phyloP scores from a whole-genome alignment of 2,113 vertebrate species.

The Theropithecus gelada region DNA sequence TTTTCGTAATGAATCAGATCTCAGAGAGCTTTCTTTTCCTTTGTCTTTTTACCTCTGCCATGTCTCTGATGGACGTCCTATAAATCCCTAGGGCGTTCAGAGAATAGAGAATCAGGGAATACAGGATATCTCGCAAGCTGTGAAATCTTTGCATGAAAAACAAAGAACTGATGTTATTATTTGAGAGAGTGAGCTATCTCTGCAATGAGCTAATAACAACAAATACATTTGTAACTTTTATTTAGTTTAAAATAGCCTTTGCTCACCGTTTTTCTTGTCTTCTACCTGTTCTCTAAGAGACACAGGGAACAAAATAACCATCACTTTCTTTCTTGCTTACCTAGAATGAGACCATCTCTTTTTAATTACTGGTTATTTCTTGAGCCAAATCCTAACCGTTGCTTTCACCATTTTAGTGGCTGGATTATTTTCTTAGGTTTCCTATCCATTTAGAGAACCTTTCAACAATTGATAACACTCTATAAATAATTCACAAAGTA shows the following conservation, averaged over 20 bases:
- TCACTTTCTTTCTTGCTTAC: background rate
- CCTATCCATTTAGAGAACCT: constrained; percentile 38
- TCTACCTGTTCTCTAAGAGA: background rate
- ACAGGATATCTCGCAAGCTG: background rate
- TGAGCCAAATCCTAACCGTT: background rate
- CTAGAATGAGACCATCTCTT: background rate
- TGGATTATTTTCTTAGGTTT: constrained; percentile 40
- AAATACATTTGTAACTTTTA: background rate
- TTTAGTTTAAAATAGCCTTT: constrained; percentile 14
- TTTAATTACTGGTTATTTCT: background rate
- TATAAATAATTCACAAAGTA: constrained; percentile 60
- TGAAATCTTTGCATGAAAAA: constrained; percentile 20
- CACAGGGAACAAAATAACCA: constrained; percentile 7
- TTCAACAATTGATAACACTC: constrained; percentile 23
- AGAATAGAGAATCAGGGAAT: background rate
- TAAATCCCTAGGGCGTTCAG: background rate
- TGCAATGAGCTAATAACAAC: background rate
- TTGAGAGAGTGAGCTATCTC: background rate
- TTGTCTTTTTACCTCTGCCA: background rate
- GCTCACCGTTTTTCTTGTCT: background rate
- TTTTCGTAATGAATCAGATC: background rate
- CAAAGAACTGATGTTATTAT: background rate
- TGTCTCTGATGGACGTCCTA: background rate
- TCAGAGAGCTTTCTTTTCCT: background rate
- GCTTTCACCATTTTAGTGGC: constrained; percentile 9